Percentiles rank a stretch among this genome's conserved stretches.
Evolutionary conservation across 2,797 vertebrate genomes (phyloP).

Genomic region (Prionace glauca): DNA sequence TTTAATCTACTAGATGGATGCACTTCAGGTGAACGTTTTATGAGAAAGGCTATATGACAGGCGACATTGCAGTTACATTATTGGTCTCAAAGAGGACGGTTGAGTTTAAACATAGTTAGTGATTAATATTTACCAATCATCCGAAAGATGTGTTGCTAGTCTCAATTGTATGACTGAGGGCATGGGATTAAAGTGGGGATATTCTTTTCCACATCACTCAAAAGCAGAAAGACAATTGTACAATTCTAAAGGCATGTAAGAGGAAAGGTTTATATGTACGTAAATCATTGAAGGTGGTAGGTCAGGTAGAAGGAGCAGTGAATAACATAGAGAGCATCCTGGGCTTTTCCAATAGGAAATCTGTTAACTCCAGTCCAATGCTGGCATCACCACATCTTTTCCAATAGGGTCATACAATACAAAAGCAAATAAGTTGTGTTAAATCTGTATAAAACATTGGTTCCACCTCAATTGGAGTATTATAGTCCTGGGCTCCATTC

Average conservation of each 20-base stretch:
- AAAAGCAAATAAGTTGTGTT: background rate
- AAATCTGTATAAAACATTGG: background rate
- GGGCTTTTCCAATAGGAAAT: too few species aligned
- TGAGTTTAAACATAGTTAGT: background rate
- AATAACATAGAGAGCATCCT: background rate
- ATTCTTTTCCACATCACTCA: background rate
- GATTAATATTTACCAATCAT: background rate
- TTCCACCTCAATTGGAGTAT: background rate
- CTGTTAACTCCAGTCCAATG: too few species aligned
- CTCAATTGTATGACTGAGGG: background rate
- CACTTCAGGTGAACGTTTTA: background rate
- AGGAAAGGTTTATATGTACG: background rate
- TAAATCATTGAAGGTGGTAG: background rate
- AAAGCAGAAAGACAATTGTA: too few species aligned
- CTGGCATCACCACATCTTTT: too few species aligned
- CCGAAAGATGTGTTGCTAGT: background rate
- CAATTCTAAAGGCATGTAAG: background rate
- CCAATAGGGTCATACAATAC: background rate
- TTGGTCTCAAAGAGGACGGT: background rate
- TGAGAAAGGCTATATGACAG: background rate
- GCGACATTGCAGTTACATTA: background rate
- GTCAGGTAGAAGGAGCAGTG: too few species aligned
- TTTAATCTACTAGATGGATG: background rate
- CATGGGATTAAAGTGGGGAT: background rate
- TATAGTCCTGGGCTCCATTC: background rate